Conservation (phyloP, 1,140 invertebrate genomes). For the Liolophura sinensis region DNA sequence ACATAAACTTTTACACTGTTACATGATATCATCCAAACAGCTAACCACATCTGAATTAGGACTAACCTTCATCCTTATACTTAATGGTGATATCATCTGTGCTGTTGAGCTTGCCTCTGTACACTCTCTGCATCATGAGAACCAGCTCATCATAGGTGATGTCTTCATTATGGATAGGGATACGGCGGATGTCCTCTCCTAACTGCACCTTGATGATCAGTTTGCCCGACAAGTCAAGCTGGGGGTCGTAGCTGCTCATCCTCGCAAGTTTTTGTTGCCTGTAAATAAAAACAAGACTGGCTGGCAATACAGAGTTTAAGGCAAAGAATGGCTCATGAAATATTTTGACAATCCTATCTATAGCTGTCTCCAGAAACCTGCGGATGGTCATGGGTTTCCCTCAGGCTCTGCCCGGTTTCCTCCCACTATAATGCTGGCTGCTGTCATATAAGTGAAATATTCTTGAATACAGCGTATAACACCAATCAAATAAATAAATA, state of each 20-base stretch:
- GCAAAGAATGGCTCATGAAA: too few relatives aligned
- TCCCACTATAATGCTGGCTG: too few relatives aligned
- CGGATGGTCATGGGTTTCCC: too few relatives aligned
- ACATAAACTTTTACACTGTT: too few relatives aligned
- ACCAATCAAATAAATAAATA: too few relatives aligned
- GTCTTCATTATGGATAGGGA: conserved; percentile 78
- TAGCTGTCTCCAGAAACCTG: too few relatives aligned
- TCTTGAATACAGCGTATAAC: too few relatives aligned
- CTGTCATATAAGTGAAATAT: too few relatives aligned
- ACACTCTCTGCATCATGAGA: conserved; percentile 79
- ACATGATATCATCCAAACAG: not conserved
- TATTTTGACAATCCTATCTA: too few relatives aligned
- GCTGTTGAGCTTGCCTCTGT: conserved; percentile 67
- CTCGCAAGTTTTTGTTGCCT: not conserved
- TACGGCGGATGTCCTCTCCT: conserved; percentile 72
- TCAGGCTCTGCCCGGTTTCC: too few relatives aligned
- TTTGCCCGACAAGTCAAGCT: conserved; percentile 62
- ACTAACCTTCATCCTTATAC: conserved; percentile 75
- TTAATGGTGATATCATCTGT: conserved; percentile 75
- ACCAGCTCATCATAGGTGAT: conserved; percentile 78
- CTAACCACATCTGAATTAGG: not conserved
- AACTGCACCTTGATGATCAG: conserved; percentile 70
- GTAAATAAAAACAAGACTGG: too few relatives aligned
- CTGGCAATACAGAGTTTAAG: too few relatives aligned
- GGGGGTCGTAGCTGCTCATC: conserved; percentile 24